Evolutionary conservation across 23 tunicate species (phyloP), one percentile per base, ranked within the genome.

Genomic region (Trididemnum nubilum): DNA sequence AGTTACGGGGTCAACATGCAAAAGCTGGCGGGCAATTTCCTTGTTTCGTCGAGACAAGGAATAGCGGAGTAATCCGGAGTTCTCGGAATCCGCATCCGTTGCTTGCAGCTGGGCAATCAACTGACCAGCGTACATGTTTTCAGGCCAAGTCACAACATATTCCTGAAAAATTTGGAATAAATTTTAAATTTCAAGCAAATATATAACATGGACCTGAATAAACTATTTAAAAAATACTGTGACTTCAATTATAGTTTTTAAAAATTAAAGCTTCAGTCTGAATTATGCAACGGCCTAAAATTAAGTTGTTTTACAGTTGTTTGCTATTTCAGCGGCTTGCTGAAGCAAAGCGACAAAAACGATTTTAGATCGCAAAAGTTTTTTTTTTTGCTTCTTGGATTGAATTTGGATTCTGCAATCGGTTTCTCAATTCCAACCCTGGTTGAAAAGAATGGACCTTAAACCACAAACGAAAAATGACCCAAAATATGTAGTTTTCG

Each of bases 21-120:
- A 54, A 28, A 91, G 77, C 21, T 77, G 75, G 38, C 52, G 77
- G 0, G 90, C 97, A 4, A 73, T 71, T 0, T 76, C 72, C 35
- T 72, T 85, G 59, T 83, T 67, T 15, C 57, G 57, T 0, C 60
- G 66, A 26, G 90, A 85, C 2, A 85, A 24, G 34, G 73, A 78
- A 36, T 85, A 85, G 3, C 84, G 83, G 2, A 85, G 52, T 5
- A 35, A 22, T 4, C 90, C 90, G 52, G 84, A 65, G n/a, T 35
- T 34, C n/a, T 60, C 90, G 0, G 90, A 40, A 36, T 85, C 90
- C 0, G 83, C 80, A 79, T 85, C 90, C 38, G 52, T 39, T 2
- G 90, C 90, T 2, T 33, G 59, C 50, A 85, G 84, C 0, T 51
- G 84, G 4, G 84, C 40, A 12, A 85, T 70, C 52, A 78, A 64